Evolutionary conservation across 1,140 invertebrate species (phyloP).

Genomic region (Pseudomyrmex sp.): DNA sequence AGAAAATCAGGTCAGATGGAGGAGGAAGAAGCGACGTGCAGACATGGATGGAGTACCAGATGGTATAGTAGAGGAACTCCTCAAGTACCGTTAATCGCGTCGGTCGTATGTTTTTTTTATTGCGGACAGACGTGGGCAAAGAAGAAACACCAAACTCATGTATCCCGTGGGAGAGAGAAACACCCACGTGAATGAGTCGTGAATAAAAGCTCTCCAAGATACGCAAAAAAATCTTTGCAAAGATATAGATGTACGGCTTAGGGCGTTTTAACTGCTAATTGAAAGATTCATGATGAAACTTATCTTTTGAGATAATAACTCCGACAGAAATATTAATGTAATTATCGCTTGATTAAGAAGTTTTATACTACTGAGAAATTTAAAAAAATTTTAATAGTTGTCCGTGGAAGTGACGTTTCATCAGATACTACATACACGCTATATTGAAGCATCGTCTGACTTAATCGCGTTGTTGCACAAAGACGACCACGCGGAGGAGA

Average conservation of each 20-base stretch:
- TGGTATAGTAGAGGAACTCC: conserved; percentile 44
- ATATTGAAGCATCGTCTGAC: conserved; percentile 12
- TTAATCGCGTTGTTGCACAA: conserved; percentile 36
- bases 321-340: neutral
- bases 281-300: conserved; percentile 15
- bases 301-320: neutral
- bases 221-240: conserved; percentile 33
- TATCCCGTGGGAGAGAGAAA: conserved; percentile 15
- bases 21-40: conserved; percentile 71
- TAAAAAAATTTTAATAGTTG: neutral
- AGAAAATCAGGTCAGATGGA: conserved; percentile 81
- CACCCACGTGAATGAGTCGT: conserved; percentile 22
- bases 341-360: conserved; percentile 9
- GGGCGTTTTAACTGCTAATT: conserved; percentile 29
- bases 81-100: conserved; percentile 66
- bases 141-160: conserved; percentile 28
- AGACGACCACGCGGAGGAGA: neutral
- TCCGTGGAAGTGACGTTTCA: neutral
- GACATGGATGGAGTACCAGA: conserved; percentile 54
- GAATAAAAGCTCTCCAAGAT: conserved; percentile 11
- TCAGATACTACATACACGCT: conserved; percentile 13
- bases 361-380: too few species aligned
- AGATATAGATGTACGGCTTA: neutral
- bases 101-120: conserved; percentile 55
- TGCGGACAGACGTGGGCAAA: conserved; percentile 37